Base-by-base conservation (phyloP, 2,113 vertebrate species). In the Syngnathoides biaculeatus region DNA sequence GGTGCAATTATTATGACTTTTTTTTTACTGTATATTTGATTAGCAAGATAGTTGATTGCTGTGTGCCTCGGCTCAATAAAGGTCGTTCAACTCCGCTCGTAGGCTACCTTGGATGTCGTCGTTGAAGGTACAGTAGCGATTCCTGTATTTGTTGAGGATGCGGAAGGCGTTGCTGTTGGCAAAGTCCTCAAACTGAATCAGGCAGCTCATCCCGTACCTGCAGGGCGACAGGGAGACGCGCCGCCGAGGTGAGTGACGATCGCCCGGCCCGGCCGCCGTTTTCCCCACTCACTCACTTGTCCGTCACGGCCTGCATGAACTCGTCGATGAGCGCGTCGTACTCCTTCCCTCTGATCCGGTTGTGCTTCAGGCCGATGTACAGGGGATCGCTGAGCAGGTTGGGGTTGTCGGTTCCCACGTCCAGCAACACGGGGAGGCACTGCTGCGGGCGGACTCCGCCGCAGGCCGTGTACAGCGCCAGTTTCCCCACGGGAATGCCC, bases 161-260 rank as follows among this genome's bases (percentile, higher is more conserved):
- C 95, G 95, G 73, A 98, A 99, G 13, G 96, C 95, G 0, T 99
- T 98, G 84, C 88, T 93, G 65, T 99, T 98, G 78, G 95, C 97
- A 71, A 99, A 98, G 69, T 98, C 97, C 88, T 99, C 97, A 91
- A 99, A 98, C 84, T 99, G 97, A 80, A 98, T 95, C 40, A 99
- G 91, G 67, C 97, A 98, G 79, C 93, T 96, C 93, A 96, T 97
- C 71, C 97, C 95, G 0, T 97, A 98, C 85, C 96, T 98, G 87
- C 43, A 64, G 50, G 8, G 24, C 2, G 48, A 64, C 5, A 64
- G n/a, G 6, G 35, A 0, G 8, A 40, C 13, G 8, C 8, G 13
- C 74, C 64, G 74, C n/a, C 64, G 55, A 15, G 13, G 8, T 17
- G 1, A 53, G 15, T 8, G 11, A 7, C 13, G 5, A 24, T 24